phyloP scores from a whole-genome alignment of 2,888 invertebrate genomes.

The Dynastes maya region DNA sequence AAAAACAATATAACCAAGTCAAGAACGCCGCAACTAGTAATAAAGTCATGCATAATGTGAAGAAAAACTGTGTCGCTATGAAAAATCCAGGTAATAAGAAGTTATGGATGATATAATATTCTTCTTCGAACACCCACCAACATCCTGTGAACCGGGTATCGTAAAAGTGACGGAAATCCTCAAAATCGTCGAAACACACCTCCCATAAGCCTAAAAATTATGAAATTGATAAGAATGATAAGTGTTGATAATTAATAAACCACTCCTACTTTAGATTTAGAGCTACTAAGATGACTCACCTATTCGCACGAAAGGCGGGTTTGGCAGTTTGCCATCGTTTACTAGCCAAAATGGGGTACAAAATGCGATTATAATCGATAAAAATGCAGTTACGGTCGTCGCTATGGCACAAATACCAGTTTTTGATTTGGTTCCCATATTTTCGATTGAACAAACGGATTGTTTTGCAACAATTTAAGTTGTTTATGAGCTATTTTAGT shows the following conservation, averaged over 20 bases:
- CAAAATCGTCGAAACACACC: conserved; percentile 91
- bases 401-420: conserved; percentile 79
- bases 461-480: conserved; percentile 21
- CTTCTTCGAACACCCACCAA: conserved; percentile 98
- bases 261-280: conserved; percentile 60
- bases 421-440: conserved; percentile 77
- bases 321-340: conserved; percentile 82
- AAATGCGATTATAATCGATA: conserved; percentile 86
- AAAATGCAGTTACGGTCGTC: conserved; percentile 78
- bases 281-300: conserved; percentile 73
- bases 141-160: conserved; percentile 89
- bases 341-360: conserved; percentile 92
- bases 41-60: conserved; percentile 89
- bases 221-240: conserved; percentile 16
- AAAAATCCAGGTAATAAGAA: conserved; percentile 93
- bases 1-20: conserved; percentile 81
- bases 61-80: conserved; percentile 94
- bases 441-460: conserved; percentile 25
- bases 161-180: conserved; percentile 89
- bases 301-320: conserved; percentile 86
- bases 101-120: conserved; percentile 94
- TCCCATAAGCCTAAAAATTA: conserved; percentile 89
- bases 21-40: conserved; percentile 84
- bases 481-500: neutral
- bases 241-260: conserved; percentile 52